Percentiles rank a stretch among this genome's conserved stretches.
These are phyloP conservation scores for Scartelaos histophorus DNA, from an alignment of 2,113 vertebrate genomes.

Conservation along the genomic window DNA sequence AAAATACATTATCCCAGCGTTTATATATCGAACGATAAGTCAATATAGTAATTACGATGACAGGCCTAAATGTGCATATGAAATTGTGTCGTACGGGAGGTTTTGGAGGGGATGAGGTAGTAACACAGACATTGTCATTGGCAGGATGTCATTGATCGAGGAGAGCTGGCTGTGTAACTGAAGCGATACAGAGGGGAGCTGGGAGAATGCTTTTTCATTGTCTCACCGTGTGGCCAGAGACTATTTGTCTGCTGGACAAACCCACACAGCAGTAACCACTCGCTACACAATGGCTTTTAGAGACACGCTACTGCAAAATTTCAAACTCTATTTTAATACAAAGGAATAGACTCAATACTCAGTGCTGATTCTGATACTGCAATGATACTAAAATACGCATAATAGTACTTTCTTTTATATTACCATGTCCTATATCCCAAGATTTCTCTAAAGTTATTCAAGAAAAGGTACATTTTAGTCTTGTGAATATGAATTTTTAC, in stretches of 20 bases:
- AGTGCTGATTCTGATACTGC: too few relatives aligned
- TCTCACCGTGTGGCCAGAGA: conserved; percentile 43
- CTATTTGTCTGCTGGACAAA: conserved; percentile 49
- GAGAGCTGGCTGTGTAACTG: conserved; percentile 50
- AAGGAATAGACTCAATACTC: too few relatives aligned
- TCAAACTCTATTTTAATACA: too few relatives aligned
- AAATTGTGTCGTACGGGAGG: conserved; percentile 41
- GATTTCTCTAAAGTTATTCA: too few relatives aligned
- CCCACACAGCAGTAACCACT: conserved; percentile 7
- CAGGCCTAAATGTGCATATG: conserved; percentile 14
- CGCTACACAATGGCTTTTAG: background rate
- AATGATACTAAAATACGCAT: too few relatives aligned
- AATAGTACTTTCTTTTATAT: too few relatives aligned
- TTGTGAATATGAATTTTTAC: too few relatives aligned
- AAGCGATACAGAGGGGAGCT: conserved; percentile 40
- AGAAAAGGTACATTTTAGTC: too few relatives aligned
- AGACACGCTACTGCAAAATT: background rate
- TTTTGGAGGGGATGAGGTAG: conserved; percentile 48
- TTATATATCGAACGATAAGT: too few relatives aligned
- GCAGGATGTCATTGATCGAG: conserved; percentile 58
- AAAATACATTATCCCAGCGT: too few relatives aligned
- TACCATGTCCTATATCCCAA: too few relatives aligned
- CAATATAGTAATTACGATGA: too few relatives aligned
- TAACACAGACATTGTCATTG: conserved; percentile 58
- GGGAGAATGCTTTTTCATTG: conserved; percentile 41